Evolutionary conservation across 2,888 invertebrate species (phyloP), one percentile per base, ranked within the genome.

Genomic region (Meganola albula): DNA sequence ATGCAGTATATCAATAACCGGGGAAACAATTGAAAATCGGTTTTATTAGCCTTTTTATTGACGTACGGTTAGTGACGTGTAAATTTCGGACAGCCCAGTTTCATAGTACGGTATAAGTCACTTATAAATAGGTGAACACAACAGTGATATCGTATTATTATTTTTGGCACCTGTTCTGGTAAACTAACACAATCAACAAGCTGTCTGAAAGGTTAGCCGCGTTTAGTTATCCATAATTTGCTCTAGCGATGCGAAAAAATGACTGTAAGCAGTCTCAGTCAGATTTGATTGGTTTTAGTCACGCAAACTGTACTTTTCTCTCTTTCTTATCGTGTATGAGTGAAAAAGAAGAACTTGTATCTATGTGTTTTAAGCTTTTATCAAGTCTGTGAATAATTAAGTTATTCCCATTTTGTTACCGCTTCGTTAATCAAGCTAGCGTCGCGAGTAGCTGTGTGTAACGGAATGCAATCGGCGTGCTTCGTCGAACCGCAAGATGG

Each of bases 391-490:
- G 24, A 11, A 8, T 26, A 26, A 21, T 27, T 24, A 10, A 10
- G 23, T 21, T 37, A 9, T 28, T 12, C n/a, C 8, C n/a, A n/a
- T 5, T 20, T 7, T 20, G 20, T 48, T 37, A 38, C 45, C 49
- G 52, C 54, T 58, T 60, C 54, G 57, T 48, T 55, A 53, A 53
- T 49, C 54, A 66, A 56, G 61, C 56, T 43, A 34, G 37, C 42
- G 51, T 47, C 26, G 33, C 46, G 40, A 50, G 50, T 62, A 42
- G 34, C 35, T 40, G 37, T 31, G 36, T 33, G 56, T 73, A 75
- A 74, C 75, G 75, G 75, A 71, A 72, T 63, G 68, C 56, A 61
- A 53, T 58, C 48, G 49, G 40, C 30, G 34, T 40, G 28, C 27
- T 46, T 40, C n/a, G n/a, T n/a, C 38, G 34, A 35, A 40, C 40